Evolutionary conservation across 2,113 vertebrate genomes (phyloP).

Genomic region (Sylvicapra grimmia): DNA sequence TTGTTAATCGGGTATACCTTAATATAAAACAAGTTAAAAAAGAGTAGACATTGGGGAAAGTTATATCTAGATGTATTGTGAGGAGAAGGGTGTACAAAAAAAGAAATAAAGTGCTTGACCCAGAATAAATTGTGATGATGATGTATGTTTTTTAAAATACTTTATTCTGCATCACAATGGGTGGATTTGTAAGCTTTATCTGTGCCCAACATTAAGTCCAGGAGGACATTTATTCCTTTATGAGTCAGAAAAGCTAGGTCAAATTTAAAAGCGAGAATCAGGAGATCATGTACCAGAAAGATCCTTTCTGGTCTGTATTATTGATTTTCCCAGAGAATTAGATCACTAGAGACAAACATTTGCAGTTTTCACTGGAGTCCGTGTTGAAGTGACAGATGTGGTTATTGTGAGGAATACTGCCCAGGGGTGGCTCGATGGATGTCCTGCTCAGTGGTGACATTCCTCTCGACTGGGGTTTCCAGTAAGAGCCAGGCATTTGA

Average conservation of each 20-base stretch:
- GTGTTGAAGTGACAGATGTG: constrained; percentile 83
- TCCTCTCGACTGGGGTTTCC: constrained; percentile 90
- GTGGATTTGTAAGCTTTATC: constrained; percentile 1
- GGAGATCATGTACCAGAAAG: constrained; percentile 37
- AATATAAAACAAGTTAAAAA: background rate
- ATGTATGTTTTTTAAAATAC: background rate
- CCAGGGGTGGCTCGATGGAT: constrained; percentile 86
- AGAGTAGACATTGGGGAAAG: background rate
- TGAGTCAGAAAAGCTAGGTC: constrained; percentile 48
- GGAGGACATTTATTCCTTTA: constrained; percentile 7
- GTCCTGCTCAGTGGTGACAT: constrained; percentile 86
- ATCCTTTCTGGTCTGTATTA: constrained; percentile 53
- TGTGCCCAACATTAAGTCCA: background rate
- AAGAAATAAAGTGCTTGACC: background rate
- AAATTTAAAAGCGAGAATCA: constrained; percentile 58
- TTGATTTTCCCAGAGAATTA: constrained; percentile 83
- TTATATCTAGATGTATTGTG: background rate
- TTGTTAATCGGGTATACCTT: background rate
- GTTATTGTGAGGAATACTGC: constrained; percentile 89
- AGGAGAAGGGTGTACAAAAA: background rate
- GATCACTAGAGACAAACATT: constrained; percentile 85
- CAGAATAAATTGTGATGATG: background rate
- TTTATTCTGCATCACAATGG: background rate
- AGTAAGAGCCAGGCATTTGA: constrained; percentile 69
- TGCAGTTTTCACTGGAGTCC: constrained; percentile 88